These are phyloP conservation scores for Oreochromis spilurus DNA, from an alignment of 2,113 vertebrate species.

Conservation along the genomic window DNA sequence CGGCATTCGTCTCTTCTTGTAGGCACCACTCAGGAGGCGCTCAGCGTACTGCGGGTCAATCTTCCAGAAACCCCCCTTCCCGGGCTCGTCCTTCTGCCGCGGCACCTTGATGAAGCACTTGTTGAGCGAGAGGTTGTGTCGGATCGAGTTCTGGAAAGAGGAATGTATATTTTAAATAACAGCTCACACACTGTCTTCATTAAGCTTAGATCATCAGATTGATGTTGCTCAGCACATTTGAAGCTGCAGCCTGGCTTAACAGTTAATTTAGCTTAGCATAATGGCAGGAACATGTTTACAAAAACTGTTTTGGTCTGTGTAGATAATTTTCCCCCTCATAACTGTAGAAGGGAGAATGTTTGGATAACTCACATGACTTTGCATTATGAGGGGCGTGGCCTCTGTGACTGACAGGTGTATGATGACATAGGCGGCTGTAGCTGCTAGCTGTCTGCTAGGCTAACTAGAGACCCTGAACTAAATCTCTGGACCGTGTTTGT, in stretches of 20 bases:
- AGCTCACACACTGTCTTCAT: not conserved
- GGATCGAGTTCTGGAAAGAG: constrained; percentile 86
- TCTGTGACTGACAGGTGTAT: not conserved
- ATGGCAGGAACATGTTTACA: not conserved
- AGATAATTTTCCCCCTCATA: not conserved
- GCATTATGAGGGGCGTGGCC: not conserved
- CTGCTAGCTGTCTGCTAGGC: not conserved
- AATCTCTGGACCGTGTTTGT: not conserved
- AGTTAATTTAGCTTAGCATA: not conserved
- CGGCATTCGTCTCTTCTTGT: constrained; percentile 84
- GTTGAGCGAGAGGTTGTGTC: constrained; percentile 96
- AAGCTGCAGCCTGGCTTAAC: not conserved
- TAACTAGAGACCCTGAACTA: not conserved
- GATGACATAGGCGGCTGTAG: rapidly evolving
- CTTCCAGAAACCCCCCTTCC: constrained; percentile 95
- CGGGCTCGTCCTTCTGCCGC: constrained; percentile 90
- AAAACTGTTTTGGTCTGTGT: not conserved
- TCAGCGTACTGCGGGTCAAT: constrained; percentile 91
- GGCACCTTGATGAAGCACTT: constrained; percentile 99
- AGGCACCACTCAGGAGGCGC: constrained; percentile 82
- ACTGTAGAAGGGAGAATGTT: not conserved
- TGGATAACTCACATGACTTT: not conserved
- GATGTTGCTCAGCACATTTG: not conserved
- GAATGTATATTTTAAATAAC: not conserved
- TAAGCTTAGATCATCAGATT: not conserved